A percentile compares a stretch with the other conserved stretches of the same genome.
These are phyloP conservation scores for Hypselothyrea guttata DNA, from an alignment of 2,888 invertebrate species.

Conservation along the genomic window DNA sequence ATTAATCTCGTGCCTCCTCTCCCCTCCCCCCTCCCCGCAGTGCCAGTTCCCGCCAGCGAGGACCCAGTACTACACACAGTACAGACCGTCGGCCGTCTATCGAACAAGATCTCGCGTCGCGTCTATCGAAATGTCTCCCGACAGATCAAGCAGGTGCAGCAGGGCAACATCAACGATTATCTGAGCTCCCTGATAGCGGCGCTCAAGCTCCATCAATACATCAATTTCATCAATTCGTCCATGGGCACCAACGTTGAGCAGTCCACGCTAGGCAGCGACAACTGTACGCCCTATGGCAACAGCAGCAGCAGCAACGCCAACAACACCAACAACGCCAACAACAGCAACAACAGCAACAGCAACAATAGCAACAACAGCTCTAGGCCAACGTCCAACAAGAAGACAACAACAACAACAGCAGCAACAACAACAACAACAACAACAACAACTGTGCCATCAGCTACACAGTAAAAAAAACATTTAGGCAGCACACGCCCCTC, in stretches of 20 bases:
- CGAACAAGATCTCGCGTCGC: constrained; percentile 87
- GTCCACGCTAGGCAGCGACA: constrained; percentile 59
- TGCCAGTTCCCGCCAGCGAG: constrained; percentile 84
- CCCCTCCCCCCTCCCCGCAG: constrained; percentile 80
- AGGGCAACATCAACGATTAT: constrained; percentile 83
- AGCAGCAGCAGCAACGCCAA: constrained; percentile 2
- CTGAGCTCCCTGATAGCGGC: constrained; percentile 83
- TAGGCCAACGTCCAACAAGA: neutral
- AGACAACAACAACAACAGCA: constrained; percentile 1
- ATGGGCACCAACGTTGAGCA: constrained; percentile 81
- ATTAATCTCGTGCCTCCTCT: neutral
- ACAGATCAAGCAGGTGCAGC: constrained; percentile 84
- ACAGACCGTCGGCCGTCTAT: constrained; percentile 88
- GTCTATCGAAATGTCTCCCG: constrained; percentile 87
- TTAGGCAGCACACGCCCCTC: constrained; percentile 16
- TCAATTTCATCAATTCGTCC: constrained; percentile 82
- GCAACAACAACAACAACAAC: constrained; percentile 8
- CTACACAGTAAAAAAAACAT: constrained; percentile 11
- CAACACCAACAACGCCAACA: constrained; percentile 4
- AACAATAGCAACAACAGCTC: constrained; percentile 24
- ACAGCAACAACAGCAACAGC: constrained; percentile 3
- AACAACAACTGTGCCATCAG: constrained; percentile 1
- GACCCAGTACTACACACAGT: constrained; percentile 88
- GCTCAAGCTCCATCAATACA: constrained; percentile 83
- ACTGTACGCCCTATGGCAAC: constrained; percentile 51